A percentile compares a stretch with the other conserved stretches of the same genome.
phyloP scores from a whole-genome alignment of 2,888 invertebrate species.

The Oxycera nigricornis region DNA sequence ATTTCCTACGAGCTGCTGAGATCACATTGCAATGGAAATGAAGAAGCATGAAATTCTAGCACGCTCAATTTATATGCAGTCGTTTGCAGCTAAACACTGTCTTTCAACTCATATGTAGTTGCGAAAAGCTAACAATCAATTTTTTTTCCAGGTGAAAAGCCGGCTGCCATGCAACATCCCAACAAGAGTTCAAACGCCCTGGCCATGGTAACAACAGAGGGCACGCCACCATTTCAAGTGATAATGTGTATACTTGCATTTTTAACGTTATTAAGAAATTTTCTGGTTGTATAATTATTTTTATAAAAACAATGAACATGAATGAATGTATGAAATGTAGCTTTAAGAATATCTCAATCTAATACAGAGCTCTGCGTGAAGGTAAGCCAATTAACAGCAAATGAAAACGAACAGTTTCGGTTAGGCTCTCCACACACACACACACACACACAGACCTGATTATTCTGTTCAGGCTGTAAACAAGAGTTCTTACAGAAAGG shows the following conservation, averaged over 20 bases:
- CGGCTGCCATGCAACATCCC: slow-evolving; percentile 77
- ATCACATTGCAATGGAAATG: too few species aligned
- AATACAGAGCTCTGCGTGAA: not conserved
- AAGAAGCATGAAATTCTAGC: too few species aligned
- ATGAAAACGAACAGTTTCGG: not conserved
- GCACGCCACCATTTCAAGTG: slow-evolving; percentile 42
- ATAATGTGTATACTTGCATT: slow-evolving; percentile 46
- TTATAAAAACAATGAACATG: slow-evolving; percentile 31
- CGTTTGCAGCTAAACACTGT: too few species aligned
- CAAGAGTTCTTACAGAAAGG: too few species aligned
- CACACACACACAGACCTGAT: too few species aligned
- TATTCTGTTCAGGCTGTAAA: too few species aligned
- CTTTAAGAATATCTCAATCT: slow-evolving; percentile 13
- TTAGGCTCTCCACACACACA: too few species aligned
- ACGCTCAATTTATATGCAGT: too few species aligned
- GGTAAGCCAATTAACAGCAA: not conserved
- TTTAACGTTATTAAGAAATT: slow-evolving; percentile 44
- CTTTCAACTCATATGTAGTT: too few species aligned
- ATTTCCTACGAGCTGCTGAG: too few species aligned
- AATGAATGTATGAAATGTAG: slow-evolving; percentile 30
- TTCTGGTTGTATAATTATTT: slow-evolving; percentile 46
- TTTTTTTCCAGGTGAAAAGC: slow-evolving; percentile 70
- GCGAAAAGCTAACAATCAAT: too few species aligned
- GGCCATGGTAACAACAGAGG: slow-evolving; percentile 19
- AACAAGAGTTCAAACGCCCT: slow-evolving; percentile 61